A percentile compares a stretch with the other conserved stretches of the same genome.
Conservation (phyloP, 2,113 vertebrate genomes). For the Poeciliopsis occidentalis region DNA sequence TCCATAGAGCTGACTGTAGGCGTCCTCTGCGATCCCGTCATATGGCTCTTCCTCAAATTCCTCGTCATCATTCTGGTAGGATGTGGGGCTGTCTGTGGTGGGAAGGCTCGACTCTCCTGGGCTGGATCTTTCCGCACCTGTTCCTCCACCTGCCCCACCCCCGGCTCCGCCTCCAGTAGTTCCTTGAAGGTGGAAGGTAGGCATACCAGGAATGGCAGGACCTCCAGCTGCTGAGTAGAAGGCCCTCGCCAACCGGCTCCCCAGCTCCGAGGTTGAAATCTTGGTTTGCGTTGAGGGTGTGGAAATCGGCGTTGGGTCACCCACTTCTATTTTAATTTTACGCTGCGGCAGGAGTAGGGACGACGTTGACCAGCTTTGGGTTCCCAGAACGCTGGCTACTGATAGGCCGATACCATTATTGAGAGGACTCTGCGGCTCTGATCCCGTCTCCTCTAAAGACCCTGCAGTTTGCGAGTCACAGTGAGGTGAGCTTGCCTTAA, state of each 20-base stretch:
- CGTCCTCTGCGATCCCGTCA: slow-evolving; percentile 91
- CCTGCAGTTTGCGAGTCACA: slow-evolving; percentile 97
- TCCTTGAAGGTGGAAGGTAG: slow-evolving; percentile 72
- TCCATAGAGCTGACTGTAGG: slow-evolving; percentile 91
- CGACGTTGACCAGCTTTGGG: slow-evolving; percentile 84
- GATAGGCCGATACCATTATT: slow-evolving; percentile 74
- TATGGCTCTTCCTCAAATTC: slow-evolving; percentile 96
- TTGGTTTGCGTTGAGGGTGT: slow-evolving; percentile 62
- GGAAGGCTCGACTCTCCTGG: slow-evolving; percentile 94
- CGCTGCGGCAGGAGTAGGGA: slow-evolving; percentile 81
- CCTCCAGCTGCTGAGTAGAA: slow-evolving; percentile 66
- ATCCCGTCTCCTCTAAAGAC: slow-evolving; percentile 90
- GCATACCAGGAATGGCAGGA: slow-evolving; percentile 82
- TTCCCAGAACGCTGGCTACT: slow-evolving; percentile 76
- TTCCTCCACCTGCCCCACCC: slow-evolving; percentile 78
- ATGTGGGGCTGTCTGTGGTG: slow-evolving; percentile 96
- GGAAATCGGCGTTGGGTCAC: slow-evolving; percentile 78
- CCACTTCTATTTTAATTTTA: slow-evolving; percentile 90
- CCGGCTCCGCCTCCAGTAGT: slow-evolving; percentile 72
- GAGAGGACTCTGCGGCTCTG: slow-evolving; percentile 94
- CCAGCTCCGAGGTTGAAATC: slow-evolving; percentile 60
- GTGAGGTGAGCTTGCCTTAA: slow-evolving; percentile 98
- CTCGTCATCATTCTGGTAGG: slow-evolving; percentile 97
- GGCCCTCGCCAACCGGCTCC: slow-evolving; percentile 59
- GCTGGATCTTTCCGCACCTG: slow-evolving; percentile 85